Base-by-base conservation (phyloP, 1,140 invertebrate genomes). In the Ctenoplectra terminalis region DNA sequence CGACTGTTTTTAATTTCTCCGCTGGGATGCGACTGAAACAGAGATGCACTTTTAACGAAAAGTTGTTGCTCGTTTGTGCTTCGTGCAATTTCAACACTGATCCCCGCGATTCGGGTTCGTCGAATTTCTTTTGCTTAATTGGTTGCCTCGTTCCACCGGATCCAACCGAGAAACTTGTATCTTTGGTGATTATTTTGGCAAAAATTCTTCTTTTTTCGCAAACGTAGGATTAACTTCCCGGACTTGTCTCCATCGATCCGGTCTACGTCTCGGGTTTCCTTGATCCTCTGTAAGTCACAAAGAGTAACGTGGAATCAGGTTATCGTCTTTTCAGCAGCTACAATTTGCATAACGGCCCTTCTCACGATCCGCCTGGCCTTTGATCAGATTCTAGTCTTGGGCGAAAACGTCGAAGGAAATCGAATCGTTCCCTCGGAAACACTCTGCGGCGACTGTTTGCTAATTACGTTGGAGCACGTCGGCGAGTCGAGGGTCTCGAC, bases 391-490 rank as follows among this genome's bases (percentile, higher is more conserved):
- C 23, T 9, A 46, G 63, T 66, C 15, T 6, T 9, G 8, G n/a
- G 34, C 43, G 66, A 46, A 48, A 72, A 56, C 43, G 72, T 85
- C 67, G 56, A 72, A 76, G 72, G 50, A 67, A 73, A 85, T 86
- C 58, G 77, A 73, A 69, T 46, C 56, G 56, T 40, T 9, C 34
- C 7, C 64, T 52, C 26, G 54, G 58, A 81, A 76, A 61, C 46
- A 48, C 67, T 73, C 56, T 29, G 13, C 70, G 66, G 66, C 20
- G 29, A 73, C 60, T 46, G 52, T 77, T 71, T 81, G 72, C 74
- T 85, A 82, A 86, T 85, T 86, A 85, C 73, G 46, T 9, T 23
- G 50, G 26, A 34, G 61, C 52, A 64, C 63, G 52, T 54, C 31
- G n/a, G 66, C 11, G 43, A 20, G 43, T 69, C 31, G 67, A 73